Evolutionary conservation across 2,113 vertebrate species (phyloP).

Genomic region (Microtus montanus): DNA sequence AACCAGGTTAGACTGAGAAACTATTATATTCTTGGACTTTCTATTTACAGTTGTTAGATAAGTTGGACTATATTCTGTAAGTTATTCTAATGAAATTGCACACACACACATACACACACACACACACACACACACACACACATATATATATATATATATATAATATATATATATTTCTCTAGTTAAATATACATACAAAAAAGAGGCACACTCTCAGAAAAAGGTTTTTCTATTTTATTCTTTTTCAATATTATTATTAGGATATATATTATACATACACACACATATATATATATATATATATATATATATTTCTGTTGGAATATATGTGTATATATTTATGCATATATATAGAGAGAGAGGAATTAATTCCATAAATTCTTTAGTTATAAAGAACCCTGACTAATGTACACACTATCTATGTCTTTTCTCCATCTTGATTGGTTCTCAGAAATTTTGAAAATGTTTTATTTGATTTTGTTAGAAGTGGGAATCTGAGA

Average conservation of each 20-base stretch:
- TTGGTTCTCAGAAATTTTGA: conserved; percentile 39
- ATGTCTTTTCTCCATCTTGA: conserved; percentile 42
- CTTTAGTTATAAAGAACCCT: neutral
- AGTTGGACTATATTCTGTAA: neutral
- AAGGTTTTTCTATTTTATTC: no score
- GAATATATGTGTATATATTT: no score
- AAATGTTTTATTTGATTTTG: conserved; percentile 64
- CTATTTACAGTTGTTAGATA: neutral
- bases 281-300: no score
- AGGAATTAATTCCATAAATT: neutral
- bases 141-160: no score
- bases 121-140: no score
- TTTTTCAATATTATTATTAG: no score
- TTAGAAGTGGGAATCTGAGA: conserved; percentile 60
- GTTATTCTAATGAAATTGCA: neutral
- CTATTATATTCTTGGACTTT: neutral
- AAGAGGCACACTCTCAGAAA: no score
- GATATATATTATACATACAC: no score
- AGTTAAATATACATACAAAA: no score
- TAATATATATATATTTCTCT: no score
- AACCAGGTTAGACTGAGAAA: neutral
- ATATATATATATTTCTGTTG: no score
- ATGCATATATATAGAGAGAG: neutral
- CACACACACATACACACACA: no score
- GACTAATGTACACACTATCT: fast-evolving